These are phyloP conservation scores for Deroptyus accipitrinus DNA, from an alignment of 2,113 vertebrate genomes.

Conservation along the genomic window DNA sequence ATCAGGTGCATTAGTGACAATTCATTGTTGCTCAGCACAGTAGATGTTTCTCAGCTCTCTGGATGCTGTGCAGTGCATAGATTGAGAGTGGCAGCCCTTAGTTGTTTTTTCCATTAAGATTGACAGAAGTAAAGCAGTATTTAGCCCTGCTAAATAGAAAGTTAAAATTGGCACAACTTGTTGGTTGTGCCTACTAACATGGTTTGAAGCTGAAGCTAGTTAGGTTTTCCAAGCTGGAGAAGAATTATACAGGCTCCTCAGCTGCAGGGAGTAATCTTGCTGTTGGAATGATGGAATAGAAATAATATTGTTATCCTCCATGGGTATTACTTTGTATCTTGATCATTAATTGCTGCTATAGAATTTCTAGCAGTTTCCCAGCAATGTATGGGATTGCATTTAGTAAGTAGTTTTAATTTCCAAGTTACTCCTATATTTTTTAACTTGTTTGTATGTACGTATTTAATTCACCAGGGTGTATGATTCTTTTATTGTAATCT, in stretches of 20 bases:
- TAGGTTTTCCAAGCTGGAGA: not conserved
- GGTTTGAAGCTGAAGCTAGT: not conserved
- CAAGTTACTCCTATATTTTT: not conserved
- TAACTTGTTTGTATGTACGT: not conserved
- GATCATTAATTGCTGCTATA: not conserved
- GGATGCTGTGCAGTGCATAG: not conserved
- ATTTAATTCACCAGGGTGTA: not conserved
- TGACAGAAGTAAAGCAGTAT: not conserved
- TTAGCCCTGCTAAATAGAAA: not conserved
- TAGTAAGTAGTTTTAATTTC: not conserved
- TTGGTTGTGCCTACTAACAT: not conserved
- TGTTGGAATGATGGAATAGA: not conserved
- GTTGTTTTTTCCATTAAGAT: not conserved
- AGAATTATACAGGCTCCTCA: not conserved
- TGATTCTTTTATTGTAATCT: not conserved
- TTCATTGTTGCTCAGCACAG: not conserved
- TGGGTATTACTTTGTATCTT: not conserved
- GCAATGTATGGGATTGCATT: not conserved
- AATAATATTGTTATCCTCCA: not conserved
- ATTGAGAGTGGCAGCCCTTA: not conserved
- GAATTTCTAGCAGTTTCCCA: not conserved
- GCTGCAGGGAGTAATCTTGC: not conserved
- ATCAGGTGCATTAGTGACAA: not conserved
- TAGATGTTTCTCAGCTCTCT: not conserved
- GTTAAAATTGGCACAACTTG: not conserved